Conservation (phyloP, 2,888 invertebrate species). For the Agonopterix alstromeriana region DNA sequence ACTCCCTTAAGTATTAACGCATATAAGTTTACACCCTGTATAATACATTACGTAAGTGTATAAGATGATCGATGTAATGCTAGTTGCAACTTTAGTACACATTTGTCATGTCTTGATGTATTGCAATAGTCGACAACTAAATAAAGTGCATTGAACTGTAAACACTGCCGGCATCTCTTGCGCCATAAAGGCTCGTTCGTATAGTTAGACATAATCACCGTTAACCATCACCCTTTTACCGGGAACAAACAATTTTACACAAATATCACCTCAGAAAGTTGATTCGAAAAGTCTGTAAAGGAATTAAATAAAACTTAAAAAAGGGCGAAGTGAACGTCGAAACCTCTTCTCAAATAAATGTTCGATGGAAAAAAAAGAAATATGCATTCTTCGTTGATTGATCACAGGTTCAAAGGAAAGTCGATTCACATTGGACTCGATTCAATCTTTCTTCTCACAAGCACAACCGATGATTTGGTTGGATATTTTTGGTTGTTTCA, state of each 20-base stretch:
- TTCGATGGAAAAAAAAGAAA: no score
- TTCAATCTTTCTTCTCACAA: background rate
- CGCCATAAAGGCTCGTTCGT: slow-evolving; percentile 21
- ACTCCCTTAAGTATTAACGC: no score
- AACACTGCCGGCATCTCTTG: slow-evolving; percentile 22
- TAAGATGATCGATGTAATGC: no score
- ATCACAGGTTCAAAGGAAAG: background rate
- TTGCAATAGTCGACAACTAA: slow-evolving; percentile 24
- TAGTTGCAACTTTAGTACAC: background rate
- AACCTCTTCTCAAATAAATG: no score
- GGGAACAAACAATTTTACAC: no score
- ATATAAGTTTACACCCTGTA: no score
- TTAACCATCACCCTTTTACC: slow-evolving; percentile 3
- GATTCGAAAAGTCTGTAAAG: no score
- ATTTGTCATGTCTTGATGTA: slow-evolving; percentile 6
- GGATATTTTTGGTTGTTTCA: background rate
- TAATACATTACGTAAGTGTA: no score
- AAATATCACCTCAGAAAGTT: no score
- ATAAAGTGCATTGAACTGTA: slow-evolving; percentile 37
- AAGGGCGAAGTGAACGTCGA: no score
- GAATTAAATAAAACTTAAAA: no score
- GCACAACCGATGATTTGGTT: background rate
- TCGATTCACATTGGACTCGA: background rate
- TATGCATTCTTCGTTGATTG: background rate
- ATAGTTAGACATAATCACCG: slow-evolving; percentile 5